phyloP scores from a whole-genome alignment of 2,888 invertebrate species.

The Amphipoea lucens region DNA sequence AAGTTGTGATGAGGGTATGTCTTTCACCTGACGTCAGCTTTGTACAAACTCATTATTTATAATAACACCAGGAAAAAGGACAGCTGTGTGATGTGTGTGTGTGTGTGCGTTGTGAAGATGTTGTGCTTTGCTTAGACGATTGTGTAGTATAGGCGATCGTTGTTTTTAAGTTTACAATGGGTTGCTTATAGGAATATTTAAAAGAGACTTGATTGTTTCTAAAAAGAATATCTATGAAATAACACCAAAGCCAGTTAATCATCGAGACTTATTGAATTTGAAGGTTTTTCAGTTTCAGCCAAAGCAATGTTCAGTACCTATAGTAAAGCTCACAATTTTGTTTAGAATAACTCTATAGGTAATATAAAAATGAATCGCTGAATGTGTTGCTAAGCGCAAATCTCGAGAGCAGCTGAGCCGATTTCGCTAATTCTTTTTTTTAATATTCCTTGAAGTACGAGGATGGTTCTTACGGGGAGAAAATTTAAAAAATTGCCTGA shows the following conservation, averaged over 20 bases:
- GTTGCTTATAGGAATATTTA: background rate
- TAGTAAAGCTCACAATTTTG: background rate
- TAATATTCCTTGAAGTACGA: too few species aligned
- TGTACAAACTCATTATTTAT: conserved; percentile 15
- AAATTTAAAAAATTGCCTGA: too few species aligned
- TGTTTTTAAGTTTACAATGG: background rate
- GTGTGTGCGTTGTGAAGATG: background rate
- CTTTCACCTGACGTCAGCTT: conserved; percentile 37
- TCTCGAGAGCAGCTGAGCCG: too few species aligned
- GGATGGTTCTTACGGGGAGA: too few species aligned
- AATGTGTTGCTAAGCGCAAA: too few species aligned
- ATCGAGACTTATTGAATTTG: background rate
- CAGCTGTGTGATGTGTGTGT: conserved; percentile 1
- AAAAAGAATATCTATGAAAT: background rate
- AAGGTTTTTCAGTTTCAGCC: background rate
- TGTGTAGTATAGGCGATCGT: background rate
- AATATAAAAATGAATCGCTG: too few species aligned
- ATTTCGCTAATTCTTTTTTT: too few species aligned
- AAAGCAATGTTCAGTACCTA: background rate
- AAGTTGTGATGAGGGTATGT: conserved; percentile 52
- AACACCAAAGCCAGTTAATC: background rate
- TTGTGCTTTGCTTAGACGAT: background rate
- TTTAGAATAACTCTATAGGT: too few species aligned
- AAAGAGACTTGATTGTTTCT: background rate
- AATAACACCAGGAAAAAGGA: background rate